Percentiles rank a stretch among this genome's conserved stretches.
phyloP scores from a whole-genome alignment of 2,113 vertebrate species.

The Spermophilus dauricus region DNA sequence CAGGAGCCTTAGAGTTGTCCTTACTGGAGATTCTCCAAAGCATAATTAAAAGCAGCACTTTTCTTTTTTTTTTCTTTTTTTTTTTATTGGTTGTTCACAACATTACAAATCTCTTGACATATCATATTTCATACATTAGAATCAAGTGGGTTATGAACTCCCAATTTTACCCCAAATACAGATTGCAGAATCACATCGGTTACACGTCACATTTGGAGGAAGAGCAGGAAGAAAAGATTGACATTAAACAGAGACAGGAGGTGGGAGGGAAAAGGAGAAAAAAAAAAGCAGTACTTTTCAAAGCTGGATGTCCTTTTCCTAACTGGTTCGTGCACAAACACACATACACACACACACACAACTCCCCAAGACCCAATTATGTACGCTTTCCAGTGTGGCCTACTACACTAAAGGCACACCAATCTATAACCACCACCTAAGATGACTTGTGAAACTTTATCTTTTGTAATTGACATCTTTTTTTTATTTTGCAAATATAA shows the following conservation, averaged over 20 bases:
- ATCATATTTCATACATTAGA: no score
- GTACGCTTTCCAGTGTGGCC: not conserved
- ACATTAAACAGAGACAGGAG: no score
- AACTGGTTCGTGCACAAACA: not conserved
- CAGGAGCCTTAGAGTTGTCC: not conserved
- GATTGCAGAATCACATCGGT: no score
- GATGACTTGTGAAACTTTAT: not conserved
- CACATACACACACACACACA: not conserved
- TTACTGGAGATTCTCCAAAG: not conserved
- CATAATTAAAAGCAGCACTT: not conserved
- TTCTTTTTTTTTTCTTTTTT: no score
- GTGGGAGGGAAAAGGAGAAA: no score
- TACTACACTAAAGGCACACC: not conserved
- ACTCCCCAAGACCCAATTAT: not conserved
- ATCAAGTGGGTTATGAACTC: no score
- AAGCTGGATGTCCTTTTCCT: not conserved
- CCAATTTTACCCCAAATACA: no score
- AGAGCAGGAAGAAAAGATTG: no score
- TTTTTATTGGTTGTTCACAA: no score
- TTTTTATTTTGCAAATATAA: not conserved
- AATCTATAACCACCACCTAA: not conserved
- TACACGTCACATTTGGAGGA: no score
- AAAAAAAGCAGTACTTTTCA: not conserved
- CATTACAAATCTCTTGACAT: no score
- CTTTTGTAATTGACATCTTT: not conserved